Percentiles rank a stretch among this genome's conserved stretches.
These are phyloP conservation scores for Hippolais icterina DNA, from an alignment of 2,113 vertebrate genomes.

Conservation along the genomic window DNA sequence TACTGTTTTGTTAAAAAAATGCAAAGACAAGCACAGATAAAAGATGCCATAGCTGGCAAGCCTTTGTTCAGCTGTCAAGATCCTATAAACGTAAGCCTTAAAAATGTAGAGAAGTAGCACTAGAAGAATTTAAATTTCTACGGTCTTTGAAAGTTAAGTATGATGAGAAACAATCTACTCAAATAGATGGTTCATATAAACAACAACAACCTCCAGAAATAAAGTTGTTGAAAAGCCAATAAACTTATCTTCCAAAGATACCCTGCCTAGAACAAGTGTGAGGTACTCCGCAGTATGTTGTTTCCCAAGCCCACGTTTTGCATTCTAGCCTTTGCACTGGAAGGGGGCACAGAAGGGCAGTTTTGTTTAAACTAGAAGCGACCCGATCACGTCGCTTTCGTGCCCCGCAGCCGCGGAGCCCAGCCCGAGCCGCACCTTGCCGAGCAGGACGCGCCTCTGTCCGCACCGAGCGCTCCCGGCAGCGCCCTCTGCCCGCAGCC, in stretches of 20 bases:
- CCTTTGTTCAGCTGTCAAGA: neutral
- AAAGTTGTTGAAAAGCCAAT: neutral
- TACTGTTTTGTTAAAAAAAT: neutral
- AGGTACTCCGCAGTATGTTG: neutral
- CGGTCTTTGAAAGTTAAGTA: neutral
- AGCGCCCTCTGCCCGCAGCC: conserved; percentile 59
- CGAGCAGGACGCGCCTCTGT: neutral
- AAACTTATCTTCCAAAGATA: neutral
- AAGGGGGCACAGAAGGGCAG: neutral
- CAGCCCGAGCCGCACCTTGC: conserved; percentile 15
- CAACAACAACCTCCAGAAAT: neutral
- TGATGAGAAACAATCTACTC: neutral
- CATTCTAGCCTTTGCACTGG: neutral
- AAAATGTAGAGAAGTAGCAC: neutral
- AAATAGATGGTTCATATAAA: neutral
- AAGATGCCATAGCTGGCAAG: neutral
- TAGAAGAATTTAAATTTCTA: neutral
- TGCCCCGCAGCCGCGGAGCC: neutral
- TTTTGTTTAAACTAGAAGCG: neutral
- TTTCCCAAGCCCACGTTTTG: neutral
- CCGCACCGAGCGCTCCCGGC: neutral
- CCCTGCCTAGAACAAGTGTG: neutral
- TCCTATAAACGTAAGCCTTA: neutral
- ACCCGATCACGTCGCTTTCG: neutral
- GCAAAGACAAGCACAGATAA: neutral